Conservation (phyloP, 2,888 invertebrate species). For the Rhamnusium bicolor region DNA sequence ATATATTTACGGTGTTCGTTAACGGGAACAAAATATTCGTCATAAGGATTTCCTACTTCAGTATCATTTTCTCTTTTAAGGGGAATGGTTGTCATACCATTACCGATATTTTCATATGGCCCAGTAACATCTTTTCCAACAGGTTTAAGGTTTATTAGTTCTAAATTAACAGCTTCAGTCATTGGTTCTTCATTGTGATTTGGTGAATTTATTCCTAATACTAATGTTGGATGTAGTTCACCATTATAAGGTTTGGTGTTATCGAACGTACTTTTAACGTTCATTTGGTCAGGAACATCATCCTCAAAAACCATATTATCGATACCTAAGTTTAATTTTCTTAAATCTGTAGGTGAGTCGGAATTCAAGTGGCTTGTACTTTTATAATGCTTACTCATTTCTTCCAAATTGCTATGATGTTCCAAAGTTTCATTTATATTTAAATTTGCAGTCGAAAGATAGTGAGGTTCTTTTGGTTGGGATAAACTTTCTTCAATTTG, state of each 20-base stretch:
- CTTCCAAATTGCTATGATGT: slow-evolving; percentile 67
- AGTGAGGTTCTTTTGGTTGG: slow-evolving; percentile 65
- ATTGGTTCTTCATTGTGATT: slow-evolving; percentile 59
- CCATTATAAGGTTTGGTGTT: slow-evolving; percentile 66
- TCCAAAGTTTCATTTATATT: slow-evolving; percentile 67
- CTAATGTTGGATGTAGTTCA: slow-evolving; percentile 60
- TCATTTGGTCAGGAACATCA: slow-evolving; percentile 67
- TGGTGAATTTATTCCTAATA: neutral
- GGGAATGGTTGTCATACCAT: slow-evolving; percentile 71
- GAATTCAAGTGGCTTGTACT: slow-evolving; percentile 67
- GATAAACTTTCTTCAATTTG: slow-evolving; percentile 50
- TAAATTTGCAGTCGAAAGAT: slow-evolving; percentile 67
- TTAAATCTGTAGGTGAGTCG: slow-evolving; percentile 54
- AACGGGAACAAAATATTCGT: slow-evolving; percentile 89
- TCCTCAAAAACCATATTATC: slow-evolving; percentile 70
- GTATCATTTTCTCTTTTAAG: slow-evolving; percentile 79
- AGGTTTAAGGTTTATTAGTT: slow-evolving; percentile 83
- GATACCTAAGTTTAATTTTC: slow-evolving; percentile 63
- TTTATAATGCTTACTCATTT: slow-evolving; percentile 68
- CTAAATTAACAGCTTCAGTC: slow-evolving; percentile 84
- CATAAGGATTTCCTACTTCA: slow-evolving; percentile 81
- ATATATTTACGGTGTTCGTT: slow-evolving; percentile 89
- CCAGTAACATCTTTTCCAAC: slow-evolving; percentile 74
- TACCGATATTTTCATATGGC: slow-evolving; percentile 63
- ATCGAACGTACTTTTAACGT: slow-evolving; percentile 68